Evolutionary conservation across 2,113 vertebrate species (phyloP), one percentile per base, ranked within the genome.

Genomic region (Cryptoleucopteryx plumbea): DNA sequence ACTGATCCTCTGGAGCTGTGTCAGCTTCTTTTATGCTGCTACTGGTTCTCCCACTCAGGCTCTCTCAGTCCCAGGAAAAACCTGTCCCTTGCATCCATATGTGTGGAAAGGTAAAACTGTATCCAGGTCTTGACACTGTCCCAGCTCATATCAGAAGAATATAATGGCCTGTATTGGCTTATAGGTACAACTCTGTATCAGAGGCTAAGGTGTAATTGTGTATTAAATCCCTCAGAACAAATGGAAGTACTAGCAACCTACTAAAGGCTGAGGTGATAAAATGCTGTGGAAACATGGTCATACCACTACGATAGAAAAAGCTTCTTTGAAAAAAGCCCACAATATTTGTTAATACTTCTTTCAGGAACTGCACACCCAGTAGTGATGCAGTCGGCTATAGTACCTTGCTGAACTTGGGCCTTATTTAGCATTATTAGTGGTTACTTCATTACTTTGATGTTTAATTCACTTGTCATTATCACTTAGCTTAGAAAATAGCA

Each of bases 1-100:
- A 50, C 81, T 86, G 73, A 85, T 40, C 61, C 21, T 43, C 65
- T 90, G 73, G 65, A 95, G 70, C 81, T 91, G 68, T 75, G 65
- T 96, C 84, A 94, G 78, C 82, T 82, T 38, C 55, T 84, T 77
- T 88, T 31, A 34, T 38, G 55, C 36, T 10, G 14, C 52, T 90
- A 18, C 52, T 65, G 32, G 8, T 65, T 89, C 13, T 87, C 31
- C 42, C 61, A 31, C 56, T 80, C 40, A 38, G 23, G 13, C 15
- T 4, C 67, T 87, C 62, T 63, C 31, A 62, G 26, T 50, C 32
- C 31, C 38, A 75, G 73, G 63, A 71, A 95, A 90, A 91, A 16
- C 2, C 23, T 45, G 47, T 43, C 42, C 9, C 32, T 90, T 0
- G 1, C 26, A 81, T 66, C 32, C 18, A 3, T n/a, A 7, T 10